Evolutionary conservation across 2,888 invertebrate genomes (phyloP), one percentile per base, ranked within the genome.

Genomic region (Spicauda simplicius): DNA sequence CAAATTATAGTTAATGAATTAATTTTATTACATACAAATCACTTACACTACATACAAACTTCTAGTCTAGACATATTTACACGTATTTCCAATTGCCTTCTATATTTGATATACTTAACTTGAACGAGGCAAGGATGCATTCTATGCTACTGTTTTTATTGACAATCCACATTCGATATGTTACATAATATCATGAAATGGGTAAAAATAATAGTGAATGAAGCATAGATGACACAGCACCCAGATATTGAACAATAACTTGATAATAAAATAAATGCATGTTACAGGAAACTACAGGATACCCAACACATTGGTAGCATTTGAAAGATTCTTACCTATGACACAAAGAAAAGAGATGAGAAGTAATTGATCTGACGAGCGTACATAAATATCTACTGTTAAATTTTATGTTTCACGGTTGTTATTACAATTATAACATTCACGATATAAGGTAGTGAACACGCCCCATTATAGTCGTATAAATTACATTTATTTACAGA

Each of bases 51-150:
- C 33, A 33, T 68, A 33, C 61, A 62, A 65, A 62, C 50, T 53
- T 45, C 5, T 64, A 64, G 65, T 33, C 61, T 68, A 68, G 53
- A 53, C 48, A 41, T 65, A 70, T 62, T 60, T 66, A 65, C 58
- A 68, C 14, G 59, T 72, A 58, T 67, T 60, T 33, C 55, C 30
- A 52, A 33, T 54, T 62, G 33, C 61, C 61, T 67, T 53, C 12
- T 48, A 10, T 61, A 59, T 37, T 33, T 56, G 41, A 58, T 55
- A 56, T 41, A 66, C 50, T 33, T 54, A 25, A 16, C 37, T 52
- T 33, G 19, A 50, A 73, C 70, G 78, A 82, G 86, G 88, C 86
- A 88, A 87, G 86, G 78, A 76, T 71, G 86, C 88, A 89, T 87
- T 87, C 70, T 69, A 88, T 87, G 87, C 87, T 82, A 80, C 61